Conservation (phyloP, 2,888 invertebrate species). For the Dicyrtoma fusca region DNA sequence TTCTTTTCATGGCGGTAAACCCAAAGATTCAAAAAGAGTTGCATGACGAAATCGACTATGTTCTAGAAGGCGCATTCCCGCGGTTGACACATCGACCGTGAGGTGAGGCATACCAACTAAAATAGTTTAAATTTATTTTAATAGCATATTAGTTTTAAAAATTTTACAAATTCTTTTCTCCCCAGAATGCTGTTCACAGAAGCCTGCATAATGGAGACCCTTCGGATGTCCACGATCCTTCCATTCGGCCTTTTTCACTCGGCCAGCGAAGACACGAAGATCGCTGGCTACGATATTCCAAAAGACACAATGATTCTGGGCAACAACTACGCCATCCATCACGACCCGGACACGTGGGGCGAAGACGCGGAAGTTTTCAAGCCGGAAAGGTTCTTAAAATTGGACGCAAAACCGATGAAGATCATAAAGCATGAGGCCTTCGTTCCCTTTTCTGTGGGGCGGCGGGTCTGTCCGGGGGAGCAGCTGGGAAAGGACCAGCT, state of each 20-base stretch:
- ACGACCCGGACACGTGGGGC: not conserved
- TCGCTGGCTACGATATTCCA: constrained; percentile 1
- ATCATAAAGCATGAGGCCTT: not conserved
- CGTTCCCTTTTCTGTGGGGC: not conserved
- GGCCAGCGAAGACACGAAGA: not conserved
- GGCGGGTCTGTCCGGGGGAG: not conserved
- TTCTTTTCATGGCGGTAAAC: constrained; percentile 7
- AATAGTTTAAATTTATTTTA: not conserved
- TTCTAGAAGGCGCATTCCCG: not conserved
- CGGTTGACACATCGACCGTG: not conserved
- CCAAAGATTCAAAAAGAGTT: not conserved
- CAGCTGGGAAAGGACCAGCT: not conserved
- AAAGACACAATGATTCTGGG: constrained; percentile 2
- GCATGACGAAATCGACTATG: constrained; percentile 12
- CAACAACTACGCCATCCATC: not conserved
- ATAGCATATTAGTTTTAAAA: no score
- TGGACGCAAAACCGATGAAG: not conserved
- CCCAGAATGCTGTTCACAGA: constrained; percentile 6
- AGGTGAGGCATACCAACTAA: not conserved
- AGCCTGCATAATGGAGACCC: not conserved
- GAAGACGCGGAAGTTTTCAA: not conserved
- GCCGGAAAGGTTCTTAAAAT: not conserved
- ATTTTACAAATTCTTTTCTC: not conserved
- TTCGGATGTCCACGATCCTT: not conserved
- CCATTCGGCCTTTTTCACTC: constrained; percentile 5